Evolutionary conservation across 2,113 vertebrate genomes (phyloP).

Genomic region (Planiliza haematocheilus): DNA sequence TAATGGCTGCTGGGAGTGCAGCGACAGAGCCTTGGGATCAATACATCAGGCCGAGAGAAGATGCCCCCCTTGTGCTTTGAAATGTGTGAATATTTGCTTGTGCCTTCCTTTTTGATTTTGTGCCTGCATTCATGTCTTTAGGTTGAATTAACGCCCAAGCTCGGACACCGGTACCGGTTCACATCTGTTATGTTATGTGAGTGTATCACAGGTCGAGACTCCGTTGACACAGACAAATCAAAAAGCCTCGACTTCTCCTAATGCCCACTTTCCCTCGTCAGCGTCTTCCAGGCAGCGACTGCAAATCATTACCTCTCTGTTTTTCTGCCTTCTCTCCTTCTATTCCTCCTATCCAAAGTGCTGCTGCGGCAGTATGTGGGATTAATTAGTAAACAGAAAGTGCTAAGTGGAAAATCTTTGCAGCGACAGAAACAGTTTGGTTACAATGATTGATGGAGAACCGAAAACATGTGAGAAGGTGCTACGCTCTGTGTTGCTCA

Average conservation of each 20-base stretch:
- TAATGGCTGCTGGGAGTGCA: constrained; percentile 59
- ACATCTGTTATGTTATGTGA: constrained; percentile 1
- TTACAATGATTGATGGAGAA: constrained; percentile 63
- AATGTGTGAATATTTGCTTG: constrained; percentile 16
- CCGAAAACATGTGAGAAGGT: constrained; percentile 33
- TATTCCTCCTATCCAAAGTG: constrained; percentile 53
- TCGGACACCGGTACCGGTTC: neutral
- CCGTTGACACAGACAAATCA: constrained; percentile 59
- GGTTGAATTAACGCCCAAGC: neutral
- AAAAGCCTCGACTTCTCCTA: constrained; percentile 49
- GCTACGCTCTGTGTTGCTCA: constrained; percentile 22
- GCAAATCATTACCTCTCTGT: constrained; percentile 73
- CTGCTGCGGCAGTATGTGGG: constrained; percentile 56
- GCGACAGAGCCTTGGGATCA: constrained; percentile 55
- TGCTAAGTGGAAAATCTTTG: constrained; percentile 74
- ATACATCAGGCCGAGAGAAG: constrained; percentile 56
- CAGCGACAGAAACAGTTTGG: constrained; percentile 53
- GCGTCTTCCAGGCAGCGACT: constrained; percentile 56
- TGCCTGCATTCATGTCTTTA: neutral
- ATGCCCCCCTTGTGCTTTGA: constrained; percentile 22
- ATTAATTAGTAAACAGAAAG: constrained; percentile 75
- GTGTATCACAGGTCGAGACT: constrained; percentile 12
- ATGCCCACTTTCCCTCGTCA: constrained; percentile 58
- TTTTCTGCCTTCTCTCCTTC: constrained; percentile 51
- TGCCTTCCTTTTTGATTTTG: neutral